phyloP scores from a whole-genome alignment of 2,797 vertebrate species.

The Tamandua tetradactyla region DNA sequence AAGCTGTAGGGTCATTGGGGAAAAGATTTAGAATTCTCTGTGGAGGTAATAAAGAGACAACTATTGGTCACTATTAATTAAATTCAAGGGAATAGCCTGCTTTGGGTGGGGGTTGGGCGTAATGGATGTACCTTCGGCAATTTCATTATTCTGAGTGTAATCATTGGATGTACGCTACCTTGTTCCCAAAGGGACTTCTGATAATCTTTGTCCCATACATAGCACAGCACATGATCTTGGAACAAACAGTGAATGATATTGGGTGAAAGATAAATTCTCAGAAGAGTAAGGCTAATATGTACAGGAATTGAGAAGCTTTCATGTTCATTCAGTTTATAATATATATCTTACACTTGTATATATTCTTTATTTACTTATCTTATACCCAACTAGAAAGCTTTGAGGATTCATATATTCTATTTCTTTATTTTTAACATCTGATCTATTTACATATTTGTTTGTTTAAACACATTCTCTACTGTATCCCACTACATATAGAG shows the following conservation, averaged over 20 bases:
- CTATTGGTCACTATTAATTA: background rate
- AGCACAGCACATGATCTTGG: background rate
- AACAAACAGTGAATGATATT: background rate
- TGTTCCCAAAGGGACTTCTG: background rate
- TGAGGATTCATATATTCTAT: background rate
- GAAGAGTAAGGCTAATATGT: background rate
- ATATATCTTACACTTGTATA: background rate
- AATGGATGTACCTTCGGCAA: background rate
- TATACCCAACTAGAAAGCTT: background rate
- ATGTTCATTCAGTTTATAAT: background rate
- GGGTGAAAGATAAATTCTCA: background rate
- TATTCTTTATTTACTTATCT: background rate
- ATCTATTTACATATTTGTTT: background rate
- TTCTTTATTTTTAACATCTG: background rate
- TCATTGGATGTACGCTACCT: background rate
- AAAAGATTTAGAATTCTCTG: constrained; percentile 1
- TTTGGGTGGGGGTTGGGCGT: background rate
- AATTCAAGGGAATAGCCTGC: background rate
- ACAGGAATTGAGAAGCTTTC: background rate
- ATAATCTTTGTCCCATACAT: background rate
- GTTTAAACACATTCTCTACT: background rate
- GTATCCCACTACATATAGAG: background rate
- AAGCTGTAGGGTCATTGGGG: background rate
- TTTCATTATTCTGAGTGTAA: background rate
- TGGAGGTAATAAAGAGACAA: background rate